Evolutionary conservation across 2,888 invertebrate genomes (phyloP).

Genomic region (Plagodis pulveraria): DNA sequence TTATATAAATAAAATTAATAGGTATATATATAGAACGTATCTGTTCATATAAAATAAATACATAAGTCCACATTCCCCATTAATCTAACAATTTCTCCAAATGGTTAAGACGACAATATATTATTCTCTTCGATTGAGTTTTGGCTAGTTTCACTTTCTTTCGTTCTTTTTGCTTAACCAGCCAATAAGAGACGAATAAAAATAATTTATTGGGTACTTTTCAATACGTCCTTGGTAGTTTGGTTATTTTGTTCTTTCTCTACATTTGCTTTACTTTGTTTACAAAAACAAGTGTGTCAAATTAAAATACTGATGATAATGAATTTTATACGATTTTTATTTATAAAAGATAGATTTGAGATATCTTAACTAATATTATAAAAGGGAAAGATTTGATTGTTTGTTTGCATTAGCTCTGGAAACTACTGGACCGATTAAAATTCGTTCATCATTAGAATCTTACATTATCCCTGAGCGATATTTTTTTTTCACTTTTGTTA

Average conservation of each 20-base stretch:
- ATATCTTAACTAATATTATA: too few relatives aligned
- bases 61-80: neutral
- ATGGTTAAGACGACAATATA: slow-evolving; percentile 21
- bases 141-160: slow-evolving; percentile 23
- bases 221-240: slow-evolving; percentile 30
- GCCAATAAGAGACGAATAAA: slow-evolving; percentile 37
- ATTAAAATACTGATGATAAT: too few relatives aligned
- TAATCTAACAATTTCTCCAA: slow-evolving; percentile 18
- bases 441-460: too few relatives aligned
- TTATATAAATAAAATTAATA: too few relatives aligned
- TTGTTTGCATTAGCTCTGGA: too few relatives aligned
- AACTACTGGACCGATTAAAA: too few relatives aligned
- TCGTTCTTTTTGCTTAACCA: slow-evolving; percentile 5
- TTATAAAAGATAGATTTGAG: too few relatives aligned
- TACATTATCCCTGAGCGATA: too few relatives aligned
- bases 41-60: neutral
- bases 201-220: slow-evolving; percentile 38
- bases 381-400: too few relatives aligned
- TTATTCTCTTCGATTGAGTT: slow-evolving; percentile 35
- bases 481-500: too few relatives aligned
- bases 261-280: slow-evolving; percentile 12
- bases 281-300: neutral
- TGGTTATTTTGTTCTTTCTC: slow-evolving; percentile 30
- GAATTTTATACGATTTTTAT: too few relatives aligned
- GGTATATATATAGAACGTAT: too few relatives aligned